Evolutionary conservation across 1,140 invertebrate species (phyloP), one percentile per base, ranked within the genome.

Genomic region (Zaprionus kolodkinae): DNA sequence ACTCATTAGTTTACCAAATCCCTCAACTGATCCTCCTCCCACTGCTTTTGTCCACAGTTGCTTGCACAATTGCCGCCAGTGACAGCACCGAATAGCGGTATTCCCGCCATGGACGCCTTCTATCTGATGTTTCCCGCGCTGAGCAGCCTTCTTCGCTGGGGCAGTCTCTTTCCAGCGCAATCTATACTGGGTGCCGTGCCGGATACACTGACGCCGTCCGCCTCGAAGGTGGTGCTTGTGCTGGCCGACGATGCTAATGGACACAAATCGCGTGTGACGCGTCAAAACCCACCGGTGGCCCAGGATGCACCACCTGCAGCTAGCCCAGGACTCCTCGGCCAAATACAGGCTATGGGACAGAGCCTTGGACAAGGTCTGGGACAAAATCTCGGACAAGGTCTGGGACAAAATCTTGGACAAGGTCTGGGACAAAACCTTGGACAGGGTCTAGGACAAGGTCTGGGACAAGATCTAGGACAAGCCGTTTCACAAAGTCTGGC

Each of bases 171-270:
- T 12, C 86, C 86, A 4, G 79, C 79, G 10, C 55, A 55, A 7
- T 59, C 76, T 1, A 25, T 90, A 9, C 68, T 90, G 11, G 82
- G 86, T 1, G 83, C 72, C 9, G 27, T 74, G 9, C 72, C 82
- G 7, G 82, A 82, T 21, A 15, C 21, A 10, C 57, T 64, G 33
- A 72, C 63, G 33, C 71, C 72, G 0, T 63, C 79, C 0, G 72
- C 81, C 21, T 92, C 91, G 9, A 91, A 92, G 68, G 91, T 92
- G 15, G 87, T 92, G 11, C 72, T 92, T 1, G 91, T 92, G 5
- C 61, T 92, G 30, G 87, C 91, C 21, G 87, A 90, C 2, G 87
- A 90, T 48, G 73, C 73, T 11, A 75, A 73, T 10, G 76, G 64
- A 1, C 68, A 67, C 21, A 90, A 91, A 62, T 74, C 87, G 1